phyloP scores from a whole-genome alignment of 2,797 vertebrate species.

The Aulostomus chinensis region DNA sequence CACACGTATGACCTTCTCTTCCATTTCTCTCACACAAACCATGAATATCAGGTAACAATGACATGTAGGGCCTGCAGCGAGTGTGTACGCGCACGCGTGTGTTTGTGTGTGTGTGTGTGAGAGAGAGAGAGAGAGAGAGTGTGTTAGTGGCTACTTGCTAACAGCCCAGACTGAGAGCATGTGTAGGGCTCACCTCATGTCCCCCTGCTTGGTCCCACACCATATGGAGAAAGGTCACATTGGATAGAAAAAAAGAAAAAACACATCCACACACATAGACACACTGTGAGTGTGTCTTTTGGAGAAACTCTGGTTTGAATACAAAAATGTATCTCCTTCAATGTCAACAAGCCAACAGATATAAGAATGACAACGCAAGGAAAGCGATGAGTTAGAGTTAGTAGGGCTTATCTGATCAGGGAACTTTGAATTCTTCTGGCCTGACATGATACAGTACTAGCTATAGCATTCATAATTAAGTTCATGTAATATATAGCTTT shows the following conservation, averaged over 20 bases:
- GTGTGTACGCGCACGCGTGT: conserved; percentile 13
- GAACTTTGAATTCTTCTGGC: too few species aligned
- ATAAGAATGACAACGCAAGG: too few species aligned
- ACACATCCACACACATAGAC: conserved; percentile 9
- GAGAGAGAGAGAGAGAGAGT: conserved; percentile 20
- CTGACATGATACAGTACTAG: too few species aligned
- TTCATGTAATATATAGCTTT: too few species aligned
- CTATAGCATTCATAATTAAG: too few species aligned
- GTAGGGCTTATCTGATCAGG: too few species aligned
- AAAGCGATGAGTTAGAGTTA: too few species aligned
- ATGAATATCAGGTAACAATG: conserved; percentile 69
- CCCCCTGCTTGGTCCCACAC: conserved; percentile 54
- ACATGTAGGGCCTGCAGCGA: conserved; percentile 45
- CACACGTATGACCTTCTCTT: conserved; percentile 64
- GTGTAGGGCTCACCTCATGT: conserved; percentile 61
- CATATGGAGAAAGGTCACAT: conserved; percentile 74
- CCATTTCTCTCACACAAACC: conserved; percentile 55
- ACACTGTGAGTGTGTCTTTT: too few species aligned
- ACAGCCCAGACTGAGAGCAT: conserved; percentile 61
- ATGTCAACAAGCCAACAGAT: too few species aligned
- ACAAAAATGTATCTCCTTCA: too few species aligned
- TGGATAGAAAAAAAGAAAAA: conserved; percentile 18
- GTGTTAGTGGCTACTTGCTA: conserved; percentile 29
- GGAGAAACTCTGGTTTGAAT: too few species aligned
- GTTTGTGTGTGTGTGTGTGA: conserved; percentile 15